phyloP scores from a whole-genome alignment of 2,888 invertebrate species.

The Cerceris ruficornis region DNA sequence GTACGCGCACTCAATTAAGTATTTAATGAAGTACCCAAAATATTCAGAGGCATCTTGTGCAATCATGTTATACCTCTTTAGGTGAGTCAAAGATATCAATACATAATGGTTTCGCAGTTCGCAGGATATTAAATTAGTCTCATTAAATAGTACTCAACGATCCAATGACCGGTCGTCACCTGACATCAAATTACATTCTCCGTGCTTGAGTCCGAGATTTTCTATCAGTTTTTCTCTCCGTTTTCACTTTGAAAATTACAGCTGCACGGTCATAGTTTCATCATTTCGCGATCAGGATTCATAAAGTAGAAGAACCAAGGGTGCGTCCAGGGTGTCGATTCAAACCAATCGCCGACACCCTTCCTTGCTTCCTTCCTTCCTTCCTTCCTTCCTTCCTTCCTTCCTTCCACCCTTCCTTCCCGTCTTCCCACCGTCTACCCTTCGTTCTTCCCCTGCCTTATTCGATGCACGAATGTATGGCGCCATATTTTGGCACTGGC shows the following conservation, averaged over 20 bases:
- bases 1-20: no score
- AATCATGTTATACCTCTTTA: no score
- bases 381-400: neutral
- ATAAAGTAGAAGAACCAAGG: slow-evolving; percentile 19
- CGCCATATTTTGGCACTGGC: slow-evolving; percentile 61
- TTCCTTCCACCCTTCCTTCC: neutral
- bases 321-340: slow-evolving; percentile 38
- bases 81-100: no score
- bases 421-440: slow-evolving; percentile 7
- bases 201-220: neutral
- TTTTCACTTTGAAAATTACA: slow-evolving; percentile 17
- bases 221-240: neutral
- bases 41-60: no score
- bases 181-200: neutral
- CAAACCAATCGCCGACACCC: slow-evolving; percentile 43
- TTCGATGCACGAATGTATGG: slow-evolving; percentile 39
- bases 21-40: no score
- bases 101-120: no score
- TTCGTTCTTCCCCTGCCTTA: neutral
- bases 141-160: no score
- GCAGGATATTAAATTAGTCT: no score
- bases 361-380: slow-evolving; percentile 17
- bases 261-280: slow-evolving; percentile 44
- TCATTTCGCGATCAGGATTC: slow-evolving; percentile 41
- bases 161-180: no score